Conservation (phyloP, 2,797 vertebrate genomes). For the Tragopan temminckii region DNA sequence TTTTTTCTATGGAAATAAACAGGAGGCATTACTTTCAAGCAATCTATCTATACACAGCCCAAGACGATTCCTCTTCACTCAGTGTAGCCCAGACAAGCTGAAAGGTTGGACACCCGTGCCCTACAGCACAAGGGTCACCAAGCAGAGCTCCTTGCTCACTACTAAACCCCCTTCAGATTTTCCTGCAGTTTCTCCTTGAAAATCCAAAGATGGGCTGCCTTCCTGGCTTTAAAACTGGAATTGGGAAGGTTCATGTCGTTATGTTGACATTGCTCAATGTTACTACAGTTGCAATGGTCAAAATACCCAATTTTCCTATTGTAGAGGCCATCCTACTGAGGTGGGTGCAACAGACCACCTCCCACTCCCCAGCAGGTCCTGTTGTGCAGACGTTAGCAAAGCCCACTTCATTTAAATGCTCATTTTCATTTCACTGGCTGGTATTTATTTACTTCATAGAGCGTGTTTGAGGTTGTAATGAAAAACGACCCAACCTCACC, state of each 20-base stretch:
- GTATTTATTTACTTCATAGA: conserved; percentile 79
- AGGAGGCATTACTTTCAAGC: no score
- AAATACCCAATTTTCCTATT: background rate
- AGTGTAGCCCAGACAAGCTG: no score
- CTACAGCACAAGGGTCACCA: background rate
- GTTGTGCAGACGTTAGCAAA: background rate
- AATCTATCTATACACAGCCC: no score
- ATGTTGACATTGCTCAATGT: background rate
- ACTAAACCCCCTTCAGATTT: background rate
- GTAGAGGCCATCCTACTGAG: background rate
- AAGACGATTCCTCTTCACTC: no score
- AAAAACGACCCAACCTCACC: conserved; percentile 77
- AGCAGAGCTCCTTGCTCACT: background rate
- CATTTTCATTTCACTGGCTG: conserved; percentile 40
- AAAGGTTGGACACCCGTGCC: no score
- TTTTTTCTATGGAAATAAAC: no score
- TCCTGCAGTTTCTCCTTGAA: background rate
- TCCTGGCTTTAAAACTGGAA: background rate
- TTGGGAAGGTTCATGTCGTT: accelerated
- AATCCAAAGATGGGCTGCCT: background rate
- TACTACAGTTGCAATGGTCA: background rate
- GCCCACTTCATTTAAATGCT: conserved; percentile 41
- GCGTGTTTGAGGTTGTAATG: conserved; percentile 70
- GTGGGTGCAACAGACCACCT: background rate
- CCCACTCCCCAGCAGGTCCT: background rate